These are phyloP conservation scores for Mamestra configurata DNA, from an alignment of 1,140 invertebrate species.

Conservation along the genomic window DNA sequence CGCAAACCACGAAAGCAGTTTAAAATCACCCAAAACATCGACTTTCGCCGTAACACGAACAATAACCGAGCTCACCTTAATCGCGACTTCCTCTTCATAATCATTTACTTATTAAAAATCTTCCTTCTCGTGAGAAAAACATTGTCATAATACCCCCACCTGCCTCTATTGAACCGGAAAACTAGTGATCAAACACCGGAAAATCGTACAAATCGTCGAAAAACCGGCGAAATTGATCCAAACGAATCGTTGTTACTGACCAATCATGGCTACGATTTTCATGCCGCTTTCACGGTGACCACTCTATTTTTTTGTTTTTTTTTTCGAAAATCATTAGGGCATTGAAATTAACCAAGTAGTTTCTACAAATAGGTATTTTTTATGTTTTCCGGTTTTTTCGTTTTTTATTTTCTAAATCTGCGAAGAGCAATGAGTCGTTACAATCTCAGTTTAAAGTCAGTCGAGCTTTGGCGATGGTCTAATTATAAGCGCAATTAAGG, in stretches of 20 bases:
- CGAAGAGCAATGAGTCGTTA: conserved; percentile 55
- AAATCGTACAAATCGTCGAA: conserved; percentile 84
- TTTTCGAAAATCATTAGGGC: conserved; percentile 72
- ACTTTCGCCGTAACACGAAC: conserved; percentile 43
- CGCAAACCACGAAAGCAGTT: neutral
- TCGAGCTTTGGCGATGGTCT: conserved; percentile 53
- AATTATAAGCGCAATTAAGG: conserved; percentile 45
- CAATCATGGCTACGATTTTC: conserved; percentile 67
- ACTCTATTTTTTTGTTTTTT: conserved; percentile 63
- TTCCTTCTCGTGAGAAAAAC: conserved; percentile 82
- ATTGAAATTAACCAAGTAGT: conserved; percentile 73
- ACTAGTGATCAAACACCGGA: conserved; percentile 80
- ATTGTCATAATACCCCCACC: conserved; percentile 68
- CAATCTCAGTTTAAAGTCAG: conserved; percentile 39
- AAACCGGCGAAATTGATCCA: conserved; percentile 82
- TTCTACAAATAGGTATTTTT: conserved; percentile 61
- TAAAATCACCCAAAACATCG: conserved; percentile 12
- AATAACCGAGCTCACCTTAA: conserved; percentile 56
- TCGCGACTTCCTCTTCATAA: conserved; percentile 73
- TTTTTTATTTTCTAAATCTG: conserved; percentile 60
- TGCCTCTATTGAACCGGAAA: conserved; percentile 82
- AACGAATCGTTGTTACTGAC: conserved; percentile 75
- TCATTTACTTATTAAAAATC: conserved; percentile 65
- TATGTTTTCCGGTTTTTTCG: conserved; percentile 53
- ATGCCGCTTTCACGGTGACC: conserved; percentile 71